Evolutionary conservation across 2,113 vertebrate genomes (phyloP), one percentile per base, ranked within the genome.

Genomic region (Salvelinus fontinalis): DNA sequence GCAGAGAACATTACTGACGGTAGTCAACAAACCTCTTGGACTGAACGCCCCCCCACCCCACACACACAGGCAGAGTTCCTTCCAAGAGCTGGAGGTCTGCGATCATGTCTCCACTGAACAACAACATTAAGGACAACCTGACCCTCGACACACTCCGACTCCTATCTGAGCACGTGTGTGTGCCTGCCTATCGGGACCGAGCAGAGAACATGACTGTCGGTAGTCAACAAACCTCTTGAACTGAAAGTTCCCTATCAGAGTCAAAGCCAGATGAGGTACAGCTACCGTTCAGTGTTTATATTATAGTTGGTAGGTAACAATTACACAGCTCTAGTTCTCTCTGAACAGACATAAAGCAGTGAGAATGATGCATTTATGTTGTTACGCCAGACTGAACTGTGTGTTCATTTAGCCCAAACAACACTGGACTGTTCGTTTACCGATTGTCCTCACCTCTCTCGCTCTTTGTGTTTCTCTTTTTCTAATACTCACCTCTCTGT

Each of bases 361-460:
- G 29, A 31, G 29, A 2, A 26, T 34, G 49, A 71, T 18, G 6
- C 22, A 27, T 77, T 44, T 9, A 1, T 34, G 34, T 82, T 82
- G 84, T 88, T 88, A 81, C 75, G 81, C 51, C 75, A 16, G 6
- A 4, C 26, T 1, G 13, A 44, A 44, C 39, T 44, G 9, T 60
- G 75, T 73, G 71, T 60, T 70, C 67, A 5, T 74, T 71, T 70
- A 65, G 71, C 59, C 27, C 71, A 49, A 66, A 81, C 54, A 69
- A 34, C 31, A 69, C 26, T 20, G 16, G 79, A 16, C 71, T 69
- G 79, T 82, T 84, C 79, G 39, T 44, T 44, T 44, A 77, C 65
- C 73, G 68, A 87, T 82, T 89, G 14, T 29, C 65, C 80, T 76
- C 70, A 44, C 34, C 22, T n/a, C 39, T 71, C 73, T 69, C 49